Percentiles rank a stretch among this genome's conserved stretches.
These are phyloP conservation scores for Cotesia congregata DNA, from an alignment of 2,888 invertebrate species.

Conservation along the genomic window DNA sequence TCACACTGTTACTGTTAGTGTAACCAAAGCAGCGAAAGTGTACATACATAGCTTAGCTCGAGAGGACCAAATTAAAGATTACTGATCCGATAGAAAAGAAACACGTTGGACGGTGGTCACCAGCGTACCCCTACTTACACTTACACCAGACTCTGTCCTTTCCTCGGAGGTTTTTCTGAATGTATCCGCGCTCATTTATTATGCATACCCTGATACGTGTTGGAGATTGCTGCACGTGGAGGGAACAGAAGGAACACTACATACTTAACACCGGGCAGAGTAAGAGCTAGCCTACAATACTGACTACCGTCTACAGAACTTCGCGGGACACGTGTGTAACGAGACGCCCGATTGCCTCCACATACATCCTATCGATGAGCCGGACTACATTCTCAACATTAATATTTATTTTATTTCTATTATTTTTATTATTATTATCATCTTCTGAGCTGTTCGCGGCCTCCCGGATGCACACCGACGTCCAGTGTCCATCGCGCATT, in stretches of 20 bases:
- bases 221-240: constrained; percentile 61
- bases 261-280: neutral
- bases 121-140: constrained; percentile 39
- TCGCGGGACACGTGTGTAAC: constrained; percentile 59
- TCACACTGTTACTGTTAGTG: neutral
- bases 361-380: constrained; percentile 41
- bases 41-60: constrained; percentile 26
- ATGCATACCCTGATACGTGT: constrained; percentile 63
- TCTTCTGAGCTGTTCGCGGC: neutral
- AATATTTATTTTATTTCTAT: constrained; percentile 11
- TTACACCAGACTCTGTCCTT: neutral
- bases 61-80: constrained; percentile 58
- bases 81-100: constrained; percentile 56
- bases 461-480: constrained; percentile 25
- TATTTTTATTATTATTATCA: constrained; percentile 17
- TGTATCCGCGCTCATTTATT: constrained; percentile 57
- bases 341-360: constrained; percentile 56
- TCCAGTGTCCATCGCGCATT: neutral
- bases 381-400: neutral
- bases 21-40: constrained; percentile 5
- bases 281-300: neutral
- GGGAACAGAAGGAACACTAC: constrained; percentile 32
- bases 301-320: constrained; percentile 20
- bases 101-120: constrained; percentile 57
- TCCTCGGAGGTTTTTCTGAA: constrained; percentile 30